Base-by-base conservation (phyloP, 2,888 invertebrate species). In the Plemyria rubiginata region DNA sequence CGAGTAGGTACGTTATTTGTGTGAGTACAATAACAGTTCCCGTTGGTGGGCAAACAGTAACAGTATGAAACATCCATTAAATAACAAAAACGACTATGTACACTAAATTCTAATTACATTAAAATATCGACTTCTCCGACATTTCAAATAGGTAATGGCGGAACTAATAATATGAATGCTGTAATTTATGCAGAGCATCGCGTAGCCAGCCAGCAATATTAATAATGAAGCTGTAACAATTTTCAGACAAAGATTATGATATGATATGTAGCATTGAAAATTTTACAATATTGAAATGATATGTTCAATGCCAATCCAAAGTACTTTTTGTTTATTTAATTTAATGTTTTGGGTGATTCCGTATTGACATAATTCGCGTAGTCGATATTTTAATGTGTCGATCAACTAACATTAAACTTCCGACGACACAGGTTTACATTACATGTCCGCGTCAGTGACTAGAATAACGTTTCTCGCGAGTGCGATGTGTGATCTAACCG, bases 391-490 rank as follows among this genome's bases (percentile, higher is more conserved):
- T 82, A 86, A 86, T 80, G 68, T 79, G 73, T 71, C 11, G n/a
- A 61, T 62, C 68, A 76, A 69, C 84, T 87, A 88, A 84, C 83
- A 81, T 82, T 72, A 80, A 87, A 88, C 77, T 80, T 73, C 81
- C 73, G 73, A 75, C 75, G 71, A 75, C 72, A 75, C 77, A 74
- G 70, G 72, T 67, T 12, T 60, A 40, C 74, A 61, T 48, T 60
- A 68, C 65, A 69, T 71, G 73, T 50, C 29, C 40, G 43, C 60
- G 46, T 57, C 62, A 61, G 78, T 76, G 85, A 87, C 93, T 96
- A 96, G 94, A 96, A 96, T 81, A 96, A 94, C 79, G 96, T 96
- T 93, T 96, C 96, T 81, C 96, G 95, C 70, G 96, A 96, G 94
- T 96, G 96, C 68, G 94, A 94, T 76, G 92, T 82, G 82, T 92